These are phyloP conservation scores for Drosophila aff. DNA, from an alignment of 1,140 invertebrate species.

Conservation along the genomic window DNA sequence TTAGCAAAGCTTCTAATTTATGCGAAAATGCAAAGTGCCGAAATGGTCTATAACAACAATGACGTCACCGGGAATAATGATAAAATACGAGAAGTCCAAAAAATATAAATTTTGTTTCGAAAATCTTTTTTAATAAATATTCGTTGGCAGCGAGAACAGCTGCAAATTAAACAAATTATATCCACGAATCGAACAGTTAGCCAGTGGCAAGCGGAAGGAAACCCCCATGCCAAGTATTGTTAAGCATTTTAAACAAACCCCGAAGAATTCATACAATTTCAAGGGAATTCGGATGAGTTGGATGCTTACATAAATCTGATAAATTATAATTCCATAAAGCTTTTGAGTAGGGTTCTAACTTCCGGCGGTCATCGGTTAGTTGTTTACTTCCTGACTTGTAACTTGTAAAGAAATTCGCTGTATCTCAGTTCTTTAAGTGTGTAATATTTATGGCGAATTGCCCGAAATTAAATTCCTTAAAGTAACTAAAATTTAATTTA, in stretches of 20 bases:
- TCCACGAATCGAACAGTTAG: conserved; percentile 33
- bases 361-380: neutral
- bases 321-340: conserved; percentile 20
- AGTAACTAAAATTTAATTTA: no score
- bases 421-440: neutral
- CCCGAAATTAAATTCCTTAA: no score
- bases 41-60: conserved; percentile 21
- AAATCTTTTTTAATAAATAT: conserved; percentile 16
- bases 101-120: conserved; percentile 8
- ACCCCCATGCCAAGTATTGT: conserved; percentile 29
- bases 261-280: conserved; percentile 23
- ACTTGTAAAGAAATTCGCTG: neutral
- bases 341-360: neutral
- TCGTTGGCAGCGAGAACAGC: conserved; percentile 15
- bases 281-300: conserved; percentile 38
- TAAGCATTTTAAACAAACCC: conserved; percentile 39
- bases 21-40: conserved; percentile 30
- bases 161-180: conserved; percentile 40
- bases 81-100: conserved; percentile 28
- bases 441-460: neutral
- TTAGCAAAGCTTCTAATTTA: conserved; percentile 32
- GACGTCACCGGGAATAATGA: conserved; percentile 35
- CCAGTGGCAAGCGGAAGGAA: conserved; percentile 34
- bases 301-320: conserved; percentile 18
- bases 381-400: neutral